A percentile compares a stretch with the other conserved stretches of the same genome.
Conservation (phyloP, 2,888 invertebrate species). For the Microctonus aethiopoides region DNA sequence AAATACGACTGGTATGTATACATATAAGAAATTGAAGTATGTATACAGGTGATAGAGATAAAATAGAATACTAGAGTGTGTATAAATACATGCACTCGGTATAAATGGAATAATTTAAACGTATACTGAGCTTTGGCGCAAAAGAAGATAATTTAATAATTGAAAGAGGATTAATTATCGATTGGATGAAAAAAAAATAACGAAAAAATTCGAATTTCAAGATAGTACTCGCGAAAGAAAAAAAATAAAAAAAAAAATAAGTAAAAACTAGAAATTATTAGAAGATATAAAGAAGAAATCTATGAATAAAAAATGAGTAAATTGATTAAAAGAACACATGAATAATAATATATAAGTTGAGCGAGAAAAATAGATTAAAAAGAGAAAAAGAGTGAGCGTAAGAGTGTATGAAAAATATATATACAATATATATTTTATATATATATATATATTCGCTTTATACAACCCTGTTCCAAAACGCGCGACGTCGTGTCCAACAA, state of each 20-base stretch:
- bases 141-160: slow-evolving; percentile 38
- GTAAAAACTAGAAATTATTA: background rate
- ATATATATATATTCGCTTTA: slow-evolving; percentile 44
- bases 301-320: background rate
- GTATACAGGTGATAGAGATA: slow-evolving; percentile 57
- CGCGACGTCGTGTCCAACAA: slow-evolving; percentile 33
- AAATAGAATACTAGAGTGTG: slow-evolving; percentile 65
- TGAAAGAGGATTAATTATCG: slow-evolving; percentile 20
- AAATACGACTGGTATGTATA: background rate
- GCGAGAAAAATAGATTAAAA: slow-evolving; percentile 26
- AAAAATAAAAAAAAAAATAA: background rate
- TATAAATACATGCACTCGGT: slow-evolving; percentile 60
- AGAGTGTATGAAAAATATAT: slow-evolving; percentile 10
- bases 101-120: slow-evolving; percentile 38
- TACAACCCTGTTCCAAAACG: slow-evolving; percentile 41
- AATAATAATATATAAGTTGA: slow-evolving; percentile 23
- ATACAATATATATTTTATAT: slow-evolving; percentile 40
- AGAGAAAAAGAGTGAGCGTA: slow-evolving; percentile 35
- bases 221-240: background rate
- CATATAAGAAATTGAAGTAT: slow-evolving; percentile 47
- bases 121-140: slow-evolving; percentile 43
- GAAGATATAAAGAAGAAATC: background rate
- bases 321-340: slow-evolving; percentile 4
- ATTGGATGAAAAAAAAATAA: slow-evolving; percentile 8
- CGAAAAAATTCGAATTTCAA: background rate